Evolutionary conservation across 2,888 invertebrate species (phyloP).

Genomic region (Stramonita haemastoma): DNA sequence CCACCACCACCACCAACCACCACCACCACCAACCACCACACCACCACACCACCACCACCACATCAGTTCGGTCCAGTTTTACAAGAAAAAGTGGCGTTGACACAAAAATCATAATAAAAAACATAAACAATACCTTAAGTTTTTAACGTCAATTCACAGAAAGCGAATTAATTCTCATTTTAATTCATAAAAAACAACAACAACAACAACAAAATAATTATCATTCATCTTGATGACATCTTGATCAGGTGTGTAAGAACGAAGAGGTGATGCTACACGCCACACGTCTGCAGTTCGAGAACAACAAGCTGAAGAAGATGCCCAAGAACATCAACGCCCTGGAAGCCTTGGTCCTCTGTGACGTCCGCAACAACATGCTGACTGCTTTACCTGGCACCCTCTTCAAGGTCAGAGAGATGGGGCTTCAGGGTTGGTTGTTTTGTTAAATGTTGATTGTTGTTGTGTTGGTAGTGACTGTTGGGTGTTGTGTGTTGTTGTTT

Average conservation of each 20-base stretch:
- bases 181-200: no score
- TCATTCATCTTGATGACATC: background rate
- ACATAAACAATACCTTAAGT: no score
- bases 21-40: background rate
- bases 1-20: no score
- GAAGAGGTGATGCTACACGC: constrained; percentile 67
- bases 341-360: constrained; percentile 60
- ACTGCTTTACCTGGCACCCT: constrained; percentile 63
- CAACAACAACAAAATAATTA: background rate
- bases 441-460: no score
- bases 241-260: constrained; percentile 70
- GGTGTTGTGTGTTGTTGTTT: no score
- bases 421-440: no score
- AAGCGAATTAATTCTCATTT: no score
- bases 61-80: background rate
- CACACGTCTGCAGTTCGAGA: constrained; percentile 65
- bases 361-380: constrained; percentile 68
- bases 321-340: constrained; percentile 69
- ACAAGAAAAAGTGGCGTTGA: background rate
- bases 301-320: constrained; percentile 74
- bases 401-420: constrained; percentile 56
- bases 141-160: no score
- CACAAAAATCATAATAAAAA: no score
- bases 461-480: no score
- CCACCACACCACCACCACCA: background rate